Evolutionary conservation across 1,140 invertebrate genomes (phyloP), one percentile per base, ranked within the genome.

Genomic region (Papilio dardanus): DNA sequence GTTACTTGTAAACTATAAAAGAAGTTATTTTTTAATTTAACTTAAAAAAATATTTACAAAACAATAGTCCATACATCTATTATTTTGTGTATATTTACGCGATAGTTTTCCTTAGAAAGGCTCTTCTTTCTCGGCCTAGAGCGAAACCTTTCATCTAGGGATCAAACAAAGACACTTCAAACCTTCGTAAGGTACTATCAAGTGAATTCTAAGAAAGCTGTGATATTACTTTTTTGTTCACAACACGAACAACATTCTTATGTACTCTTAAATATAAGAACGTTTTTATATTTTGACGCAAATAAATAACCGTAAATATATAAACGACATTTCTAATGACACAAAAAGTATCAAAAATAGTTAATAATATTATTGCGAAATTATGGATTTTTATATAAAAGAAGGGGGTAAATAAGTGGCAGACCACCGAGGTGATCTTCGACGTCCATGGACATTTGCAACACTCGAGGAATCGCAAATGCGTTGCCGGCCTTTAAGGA

Each of bases 91-190:
- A 40, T 40, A 33, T 68, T 58, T 24, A 24, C 14, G 8, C 12
- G 31, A 37, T 69, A 69, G 67, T 35, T 40, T 69, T 35, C 19
- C 12, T 28, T 30, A 62, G n/a, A 28, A 21, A 40, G 6, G 19
- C 35, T 28, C n/a, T 35, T 40, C 33, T 68, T 40, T 69, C 35
- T 21, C 33, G 10, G 67, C 31, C 35, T 42, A 37, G 19, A 69
- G 67, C 21, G 16, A 10, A 42, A 40, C 67, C 67, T 69, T 69
- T 69, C 67, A 69, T 69, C 33, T 69, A 69, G 35, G 33, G 19
- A 69, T 40, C 67, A 69, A 69, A 40, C 67, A 69, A 69, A 69
- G 67, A 21, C 21, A 37, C 33, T 69, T 40, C 33, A 67, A 33
- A 33, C 62, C 62, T 33, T 33, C 65, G 65, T 35, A 19, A 19